Evolutionary conservation across 2,797 vertebrate genomes (phyloP).

Genomic region (Rhadinocentrus ornatus): DNA sequence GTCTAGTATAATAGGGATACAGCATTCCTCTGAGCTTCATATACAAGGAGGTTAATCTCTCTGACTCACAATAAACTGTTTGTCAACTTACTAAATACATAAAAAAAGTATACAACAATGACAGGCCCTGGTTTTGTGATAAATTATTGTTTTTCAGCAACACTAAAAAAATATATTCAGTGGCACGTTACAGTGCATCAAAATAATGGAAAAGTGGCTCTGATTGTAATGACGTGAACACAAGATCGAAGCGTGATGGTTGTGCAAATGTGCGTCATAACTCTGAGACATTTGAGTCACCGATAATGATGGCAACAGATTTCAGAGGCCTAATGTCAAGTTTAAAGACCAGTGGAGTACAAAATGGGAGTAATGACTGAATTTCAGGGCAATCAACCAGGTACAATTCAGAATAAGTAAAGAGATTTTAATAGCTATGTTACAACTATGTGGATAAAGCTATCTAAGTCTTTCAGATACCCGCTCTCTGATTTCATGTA

Average conservation of each 20-base stretch:
- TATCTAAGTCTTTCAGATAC: slow-evolving; percentile 46
- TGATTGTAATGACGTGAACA: slow-evolving; percentile 29
- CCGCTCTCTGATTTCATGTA: slow-evolving; percentile 33
- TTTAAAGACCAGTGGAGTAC: slow-evolving; percentile 57
- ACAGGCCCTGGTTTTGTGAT: background rate
- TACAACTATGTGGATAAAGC: slow-evolving; percentile 39
- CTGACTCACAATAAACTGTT: slow-evolving; percentile 46
- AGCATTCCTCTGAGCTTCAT: slow-evolving; percentile 65
- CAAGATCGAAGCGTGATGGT: slow-evolving; percentile 31
- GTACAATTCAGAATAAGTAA: slow-evolving; percentile 53
- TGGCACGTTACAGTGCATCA: background rate
- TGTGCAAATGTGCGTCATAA: slow-evolving; percentile 51
- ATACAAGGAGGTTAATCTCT: slow-evolving; percentile 55
- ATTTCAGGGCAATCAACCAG: slow-evolving; percentile 47
- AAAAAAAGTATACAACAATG: background rate
- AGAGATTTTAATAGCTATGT: slow-evolving; percentile 49
- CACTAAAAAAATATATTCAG: background rate
- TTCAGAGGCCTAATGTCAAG: slow-evolving; percentile 41
- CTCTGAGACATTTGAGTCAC: slow-evolving; percentile 40
- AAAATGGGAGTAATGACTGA: slow-evolving; percentile 51
- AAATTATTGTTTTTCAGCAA: background rate
- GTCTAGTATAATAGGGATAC: slow-evolving; percentile 72
- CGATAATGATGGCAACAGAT: slow-evolving; percentile 58
- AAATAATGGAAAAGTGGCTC: slow-evolving; percentile 6
- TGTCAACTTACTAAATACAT: slow-evolving; percentile 23